Evolutionary conservation across 2,888 invertebrate species (phyloP).

Genomic region (Portevinia maculata): DNA sequence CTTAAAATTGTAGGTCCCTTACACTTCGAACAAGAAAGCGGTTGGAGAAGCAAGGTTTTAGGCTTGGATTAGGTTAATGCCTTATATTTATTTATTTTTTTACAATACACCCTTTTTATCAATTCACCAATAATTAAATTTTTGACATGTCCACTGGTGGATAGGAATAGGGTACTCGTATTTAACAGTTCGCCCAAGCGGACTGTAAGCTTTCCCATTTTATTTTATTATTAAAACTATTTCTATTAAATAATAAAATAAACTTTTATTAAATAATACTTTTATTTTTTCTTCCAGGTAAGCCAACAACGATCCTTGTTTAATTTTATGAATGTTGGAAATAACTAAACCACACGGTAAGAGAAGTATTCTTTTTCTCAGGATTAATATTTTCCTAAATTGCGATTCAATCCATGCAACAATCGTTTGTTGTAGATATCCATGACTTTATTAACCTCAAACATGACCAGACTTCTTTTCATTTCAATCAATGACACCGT

Average conservation of each 20-base stretch:
- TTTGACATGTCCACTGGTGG: too few relatives aligned
- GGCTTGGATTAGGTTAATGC: too few relatives aligned
- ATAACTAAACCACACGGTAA: slow-evolving; percentile 59
- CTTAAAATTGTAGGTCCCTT: too few relatives aligned
- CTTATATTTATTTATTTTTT: too few relatives aligned
- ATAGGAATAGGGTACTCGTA: too few relatives aligned
- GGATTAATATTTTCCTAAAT: background rate
- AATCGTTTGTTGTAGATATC: background rate
- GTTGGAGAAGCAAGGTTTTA: too few relatives aligned
- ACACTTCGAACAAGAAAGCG: too few relatives aligned
- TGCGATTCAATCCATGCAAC: background rate
- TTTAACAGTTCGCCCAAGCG: too few relatives aligned
- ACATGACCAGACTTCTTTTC: slow-evolving; percentile 1
- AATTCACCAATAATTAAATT: too few relatives aligned
- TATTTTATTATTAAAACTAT: too few relatives aligned
- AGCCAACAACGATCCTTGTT: slow-evolving; percentile 44
- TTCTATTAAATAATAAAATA: background rate
- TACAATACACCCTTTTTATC: too few relatives aligned
- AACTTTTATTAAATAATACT: background rate
- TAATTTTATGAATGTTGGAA: slow-evolving; percentile 40
- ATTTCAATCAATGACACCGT: slow-evolving; percentile 25
- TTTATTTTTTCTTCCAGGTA: slow-evolving; percentile 48
- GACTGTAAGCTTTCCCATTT: too few relatives aligned
- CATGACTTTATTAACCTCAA: slow-evolving; percentile 23
- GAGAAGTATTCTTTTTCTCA: slow-evolving; percentile 4